Conservation (phyloP, 2,113 vertebrate species). For the Rhinoptilus africanus region DNA sequence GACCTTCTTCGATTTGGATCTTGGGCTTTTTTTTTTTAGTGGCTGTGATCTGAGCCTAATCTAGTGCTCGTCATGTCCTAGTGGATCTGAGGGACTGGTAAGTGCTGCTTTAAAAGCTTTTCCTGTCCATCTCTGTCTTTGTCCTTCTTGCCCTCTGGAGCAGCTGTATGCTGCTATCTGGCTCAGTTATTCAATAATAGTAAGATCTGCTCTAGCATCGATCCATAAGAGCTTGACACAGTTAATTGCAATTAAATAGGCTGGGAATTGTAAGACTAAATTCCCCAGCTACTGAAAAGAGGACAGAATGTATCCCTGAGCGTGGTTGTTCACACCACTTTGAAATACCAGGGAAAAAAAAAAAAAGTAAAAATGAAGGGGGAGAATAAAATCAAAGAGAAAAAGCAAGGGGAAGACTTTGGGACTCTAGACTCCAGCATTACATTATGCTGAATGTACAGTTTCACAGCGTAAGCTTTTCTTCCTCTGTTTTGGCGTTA, state of each 20-base stretch:
- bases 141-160: background rate
- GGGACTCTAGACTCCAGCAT: background rate
- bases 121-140: background rate
- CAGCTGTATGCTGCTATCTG: background rate
- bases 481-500: background rate
- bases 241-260: constrained; percentile 30
- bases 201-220: background rate
- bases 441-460: background rate
- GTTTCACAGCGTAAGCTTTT: background rate
- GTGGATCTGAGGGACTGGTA: background rate
- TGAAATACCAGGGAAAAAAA: background rate
- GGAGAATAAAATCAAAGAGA: background rate
- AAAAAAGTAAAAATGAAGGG: background rate
- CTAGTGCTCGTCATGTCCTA: background rate
- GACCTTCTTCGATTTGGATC: background rate
- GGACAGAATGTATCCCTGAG: background rate
- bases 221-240: background rate
- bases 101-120: constrained; percentile 25
- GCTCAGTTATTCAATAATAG: background rate
- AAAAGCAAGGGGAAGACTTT: background rate
- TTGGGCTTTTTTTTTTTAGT: background rate
- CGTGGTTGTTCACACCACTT: background rate
- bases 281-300: background rate
- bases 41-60: background rate
- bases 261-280: constrained; percentile 1